Percentiles rank a stretch among this genome's conserved stretches.
These are phyloP conservation scores for Zaprionus obscuricornis DNA, from an alignment of 2,888 invertebrate genomes.

Conservation along the genomic window DNA sequence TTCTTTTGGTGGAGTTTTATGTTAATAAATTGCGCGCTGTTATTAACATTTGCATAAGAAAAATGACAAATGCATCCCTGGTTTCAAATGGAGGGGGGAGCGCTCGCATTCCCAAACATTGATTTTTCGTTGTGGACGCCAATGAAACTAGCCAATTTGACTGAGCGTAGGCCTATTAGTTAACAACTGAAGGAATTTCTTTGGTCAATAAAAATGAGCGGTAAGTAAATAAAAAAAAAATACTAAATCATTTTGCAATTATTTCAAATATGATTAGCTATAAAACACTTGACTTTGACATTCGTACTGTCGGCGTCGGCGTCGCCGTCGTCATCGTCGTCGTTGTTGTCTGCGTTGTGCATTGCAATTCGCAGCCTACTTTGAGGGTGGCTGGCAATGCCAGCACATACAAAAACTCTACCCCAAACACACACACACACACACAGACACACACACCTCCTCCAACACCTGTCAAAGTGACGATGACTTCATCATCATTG, in stretches of 20 bases:
- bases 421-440: slow-evolving; percentile 14
- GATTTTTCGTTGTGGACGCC: slow-evolving; percentile 54
- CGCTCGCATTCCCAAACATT: slow-evolving; percentile 62
- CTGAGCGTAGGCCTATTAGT: slow-evolving; percentile 19
- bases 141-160: slow-evolving; percentile 38
- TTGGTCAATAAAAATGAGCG: slow-evolving; percentile 55
- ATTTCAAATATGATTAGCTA: background rate
- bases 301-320: background rate
- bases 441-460: background rate
- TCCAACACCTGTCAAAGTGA: slow-evolving; percentile 28
- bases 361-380: slow-evolving; percentile 68
- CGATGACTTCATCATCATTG: slow-evolving; percentile 69
- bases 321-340: background rate
- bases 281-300: too few relatives aligned
- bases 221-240: slow-evolving; percentile 33
- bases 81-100: slow-evolving; percentile 51
- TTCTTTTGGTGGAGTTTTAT: too few relatives aligned
- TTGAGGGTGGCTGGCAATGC: slow-evolving; percentile 46
- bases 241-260: background rate
- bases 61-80: slow-evolving; percentile 28
- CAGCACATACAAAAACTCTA: slow-evolving; percentile 27
- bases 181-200: slow-evolving; percentile 34
- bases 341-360: slow-evolving; percentile 21
- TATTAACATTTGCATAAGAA: slow-evolving; percentile 24
- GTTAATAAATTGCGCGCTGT: slow-evolving; percentile 23